Percentiles rank a stretch among this genome's conserved stretches.
phyloP scores from a whole-genome alignment of 2,113 vertebrate genomes.

The Amblyopsis rosae region DNA sequence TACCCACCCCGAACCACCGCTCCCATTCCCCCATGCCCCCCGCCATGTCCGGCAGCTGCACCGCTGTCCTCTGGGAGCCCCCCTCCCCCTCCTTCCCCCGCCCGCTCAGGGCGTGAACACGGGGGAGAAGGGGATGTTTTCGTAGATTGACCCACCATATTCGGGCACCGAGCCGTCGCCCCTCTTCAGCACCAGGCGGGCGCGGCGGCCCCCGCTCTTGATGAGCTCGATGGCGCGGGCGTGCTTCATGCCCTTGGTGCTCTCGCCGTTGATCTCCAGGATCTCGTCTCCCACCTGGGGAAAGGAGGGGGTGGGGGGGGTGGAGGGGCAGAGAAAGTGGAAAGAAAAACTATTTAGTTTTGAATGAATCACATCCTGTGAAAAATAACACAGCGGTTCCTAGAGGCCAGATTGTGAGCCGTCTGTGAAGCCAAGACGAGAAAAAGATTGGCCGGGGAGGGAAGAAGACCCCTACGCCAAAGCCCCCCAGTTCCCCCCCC shows the following conservation, averaged over 20 bases:
- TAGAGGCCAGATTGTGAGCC: conserved; percentile 27
- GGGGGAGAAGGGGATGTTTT: conserved; percentile 98
- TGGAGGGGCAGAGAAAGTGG: not conserved
- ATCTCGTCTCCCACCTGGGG: conserved; percentile 96
- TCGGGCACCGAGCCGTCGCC: conserved; percentile 98
- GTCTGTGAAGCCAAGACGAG: conserved; percentile 25
- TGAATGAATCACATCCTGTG: conserved; percentile 5
- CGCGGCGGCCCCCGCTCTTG: conserved; percentile 95
- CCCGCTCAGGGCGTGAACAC: conserved; percentile 95
- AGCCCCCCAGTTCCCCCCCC: conserved; percentile 44
- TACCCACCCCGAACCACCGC: not conserved
- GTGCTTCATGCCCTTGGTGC: conserved; percentile 99
- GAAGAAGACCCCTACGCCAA: conserved; percentile 27
- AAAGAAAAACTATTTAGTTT: not conserved
- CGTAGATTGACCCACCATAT: conserved; percentile 99
- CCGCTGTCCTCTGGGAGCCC: conserved; percentile 49
- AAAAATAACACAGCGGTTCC: conserved; percentile 21
- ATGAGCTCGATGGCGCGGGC: conserved; percentile 98
- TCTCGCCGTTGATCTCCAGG: conserved; percentile 98
- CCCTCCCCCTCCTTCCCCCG: conserved; percentile 59
- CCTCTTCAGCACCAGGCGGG: conserved; percentile 93
- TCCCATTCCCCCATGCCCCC: conserved; percentile 7
- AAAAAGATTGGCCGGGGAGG: not conserved
- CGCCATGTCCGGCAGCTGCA: conserved; percentile 27
- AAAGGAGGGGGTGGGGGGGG: not conserved